Evolutionary conservation across 1,140 invertebrate genomes (phyloP), one percentile per base, ranked within the genome.

Genomic region (Drosophila pectinifera): DNA sequence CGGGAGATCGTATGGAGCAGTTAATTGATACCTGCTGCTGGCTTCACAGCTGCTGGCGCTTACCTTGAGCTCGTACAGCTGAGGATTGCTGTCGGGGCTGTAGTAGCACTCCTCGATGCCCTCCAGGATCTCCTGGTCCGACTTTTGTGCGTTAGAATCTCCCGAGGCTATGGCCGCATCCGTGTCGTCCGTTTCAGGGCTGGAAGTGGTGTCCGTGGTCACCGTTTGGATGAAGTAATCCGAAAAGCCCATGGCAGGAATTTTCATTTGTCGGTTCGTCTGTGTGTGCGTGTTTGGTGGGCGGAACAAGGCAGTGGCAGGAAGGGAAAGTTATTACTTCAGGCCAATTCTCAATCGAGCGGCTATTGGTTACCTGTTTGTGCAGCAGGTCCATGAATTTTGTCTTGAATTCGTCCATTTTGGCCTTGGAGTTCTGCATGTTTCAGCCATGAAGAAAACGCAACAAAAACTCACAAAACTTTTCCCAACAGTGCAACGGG

Each of bases 41-140:
- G 14, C 39, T 11, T 38, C n/a, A 0, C 61, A 59, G 28, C 46
- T 34, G 16, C 16, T 0, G 8, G 31, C 13, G 76, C 68, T 81
- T 91, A 95, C 95, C 88, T 94, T 92, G 20, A 96, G 88, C 91
- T 96, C 95, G 90, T 95, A 95, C 63, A 95, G 91, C 82, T 94
- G 94, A 1, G 95, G 93, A 93, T 96, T 95, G 91, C 95, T 82
- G 54, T 91, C 83, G 14, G 80, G 36, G 45, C 94, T 93, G 80
- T 95, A 96, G 92, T 96, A 97, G 77, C 94, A 93, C 26, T 93
- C 90, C 82, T 96, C 95, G 46, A 96, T 96, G 14, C 94, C 94
- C 63, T 96, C 95, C 20, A 97, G 92, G 45, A 96, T 95, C 84
- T 96, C 95, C 86, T 96, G 95, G 90, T 96, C 95, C n/a, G 95